Conservation (phyloP, 2,888 invertebrate species). For the Drosophila kuntzei region DNA sequence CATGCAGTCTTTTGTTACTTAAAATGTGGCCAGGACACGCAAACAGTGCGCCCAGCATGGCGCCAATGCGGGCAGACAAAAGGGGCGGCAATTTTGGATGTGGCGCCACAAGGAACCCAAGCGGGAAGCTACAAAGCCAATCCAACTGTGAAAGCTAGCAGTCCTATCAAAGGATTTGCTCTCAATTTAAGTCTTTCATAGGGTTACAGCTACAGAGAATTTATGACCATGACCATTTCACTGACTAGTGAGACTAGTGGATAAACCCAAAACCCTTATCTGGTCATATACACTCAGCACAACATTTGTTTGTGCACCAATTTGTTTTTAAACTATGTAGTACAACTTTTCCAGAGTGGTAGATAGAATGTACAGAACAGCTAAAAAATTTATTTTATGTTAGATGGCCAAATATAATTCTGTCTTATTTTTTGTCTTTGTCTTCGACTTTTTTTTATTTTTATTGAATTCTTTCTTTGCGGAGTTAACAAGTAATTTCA, state of each 20-base stretch:
- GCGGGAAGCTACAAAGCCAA: slow-evolving; percentile 15
- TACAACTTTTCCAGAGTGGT: too few relatives aligned
- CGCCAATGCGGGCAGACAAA: slow-evolving; percentile 65
- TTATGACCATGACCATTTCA: not conserved
- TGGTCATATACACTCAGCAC: too few relatives aligned
- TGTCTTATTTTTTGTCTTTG: too few relatives aligned
- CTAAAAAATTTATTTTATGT: too few relatives aligned
- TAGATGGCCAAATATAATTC: too few relatives aligned
- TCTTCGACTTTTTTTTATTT: too few relatives aligned
- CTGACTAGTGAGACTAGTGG: not conserved
- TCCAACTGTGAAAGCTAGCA: slow-evolving; percentile 5
- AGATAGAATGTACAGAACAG: too few relatives aligned
- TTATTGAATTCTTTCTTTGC: too few relatives aligned
- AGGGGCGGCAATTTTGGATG: slow-evolving; percentile 24
- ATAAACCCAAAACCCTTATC: too few relatives aligned
- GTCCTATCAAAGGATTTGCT: slow-evolving; percentile 35
- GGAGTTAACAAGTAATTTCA: too few relatives aligned
- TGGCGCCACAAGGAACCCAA: slow-evolving; percentile 41
- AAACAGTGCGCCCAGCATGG: slow-evolving; percentile 60
- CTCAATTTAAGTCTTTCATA: slow-evolving; percentile 23
- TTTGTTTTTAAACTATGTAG: too few relatives aligned
- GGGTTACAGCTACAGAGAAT: slow-evolving; percentile 1
- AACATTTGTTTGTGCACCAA: too few relatives aligned
- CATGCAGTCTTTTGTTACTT: slow-evolving; percentile 35
- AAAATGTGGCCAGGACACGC: slow-evolving; percentile 74